A percentile compares a stretch with the other conserved stretches of the same genome.
Evolutionary conservation across 2,113 vertebrate species (phyloP).

Genomic region (Labrus mixtus): DNA sequence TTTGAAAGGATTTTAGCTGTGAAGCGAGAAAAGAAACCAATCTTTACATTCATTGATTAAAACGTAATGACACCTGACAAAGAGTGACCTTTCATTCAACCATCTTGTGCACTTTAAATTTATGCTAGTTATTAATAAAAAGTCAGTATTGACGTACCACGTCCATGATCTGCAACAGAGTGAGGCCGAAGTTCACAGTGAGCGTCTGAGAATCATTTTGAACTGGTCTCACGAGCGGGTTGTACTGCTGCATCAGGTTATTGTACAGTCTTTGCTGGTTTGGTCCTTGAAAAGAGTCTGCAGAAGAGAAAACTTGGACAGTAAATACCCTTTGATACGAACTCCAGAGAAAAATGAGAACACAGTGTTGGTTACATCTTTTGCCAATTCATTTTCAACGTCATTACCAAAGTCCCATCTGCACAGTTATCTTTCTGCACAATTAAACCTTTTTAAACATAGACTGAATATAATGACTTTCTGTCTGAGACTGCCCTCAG

Average conservation of each 20-base stretch:
- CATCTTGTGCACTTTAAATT: neutral
- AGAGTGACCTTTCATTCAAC: neutral
- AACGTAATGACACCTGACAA: neutral
- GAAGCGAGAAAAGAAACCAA: neutral
- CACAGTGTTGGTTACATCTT: neutral
- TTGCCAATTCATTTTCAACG: neutral
- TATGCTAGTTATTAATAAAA: neutral
- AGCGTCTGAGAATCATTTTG: constrained; percentile 91
- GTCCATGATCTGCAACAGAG: constrained; percentile 96
- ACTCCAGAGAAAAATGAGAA: too few species aligned
- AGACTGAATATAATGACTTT: neutral
- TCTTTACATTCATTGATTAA: neutral
- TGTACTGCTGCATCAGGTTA: constrained; percentile 89
- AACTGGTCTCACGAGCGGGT: constrained; percentile 90
- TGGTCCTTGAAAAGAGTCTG: constrained; percentile 92
- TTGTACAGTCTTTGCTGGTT: constrained; percentile 90
- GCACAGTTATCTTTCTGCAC: neutral
- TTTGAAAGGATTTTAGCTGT: too few species aligned
- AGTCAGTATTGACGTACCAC: constrained; percentile 85
- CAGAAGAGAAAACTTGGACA: constrained; percentile 12
- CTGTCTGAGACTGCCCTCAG: neutral
- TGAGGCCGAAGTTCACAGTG: constrained; percentile 90
- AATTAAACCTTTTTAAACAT: neutral
- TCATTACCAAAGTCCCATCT: neutral
- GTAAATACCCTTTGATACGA: neutral